Evolutionary conservation across 1,140 invertebrate genomes (phyloP), one percentile per base, ranked within the genome.

Genomic region (Euschistus heros): DNA sequence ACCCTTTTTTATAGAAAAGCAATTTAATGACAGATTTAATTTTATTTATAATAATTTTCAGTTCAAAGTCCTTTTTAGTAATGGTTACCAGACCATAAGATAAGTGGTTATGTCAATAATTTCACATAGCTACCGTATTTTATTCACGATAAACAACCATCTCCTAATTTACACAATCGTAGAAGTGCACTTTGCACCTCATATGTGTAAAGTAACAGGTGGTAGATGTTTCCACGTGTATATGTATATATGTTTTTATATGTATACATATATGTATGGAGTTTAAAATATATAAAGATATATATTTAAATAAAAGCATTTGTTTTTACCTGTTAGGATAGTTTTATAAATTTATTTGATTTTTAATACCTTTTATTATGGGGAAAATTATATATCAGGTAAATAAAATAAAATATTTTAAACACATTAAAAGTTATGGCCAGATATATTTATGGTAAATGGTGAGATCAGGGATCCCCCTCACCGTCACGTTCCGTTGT

Each of bases 391-490:
- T 50, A 22, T 5, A 17, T 8, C n/a, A 22, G 17, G 47, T 18
- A 8, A 20, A 20, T 50, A 20, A 7, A 13, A 52, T 52, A 52
- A 57, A 20, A 26, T 24, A 57, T 24, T 4, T 57, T 24, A 57
- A 3, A 24, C 14, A 57, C 24, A 17, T 57, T 10, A 57, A 57
- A 57, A 20, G 24, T 24, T 57, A 24, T 24, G 54, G 54, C 54
- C 54, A 57, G 24, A 57, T 24, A 24, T 6, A 57, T 24, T 57
- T 5, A 3, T 27, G 33, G 3, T 37, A n/a, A 24, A 57, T 17
- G 54, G 54, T 57, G 54, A 57, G 54, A 57, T 20, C 54, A 57
- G 54, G 54, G 54, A 22, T 57, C 54, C 54, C 24, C 54, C 54
- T 24, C 18, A 57, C 54, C 18, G 7, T 37, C 33, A 37, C 33